Evolutionary conservation across 2,797 vertebrate genomes (phyloP).

Genomic region (Eulemur albifrons): DNA sequence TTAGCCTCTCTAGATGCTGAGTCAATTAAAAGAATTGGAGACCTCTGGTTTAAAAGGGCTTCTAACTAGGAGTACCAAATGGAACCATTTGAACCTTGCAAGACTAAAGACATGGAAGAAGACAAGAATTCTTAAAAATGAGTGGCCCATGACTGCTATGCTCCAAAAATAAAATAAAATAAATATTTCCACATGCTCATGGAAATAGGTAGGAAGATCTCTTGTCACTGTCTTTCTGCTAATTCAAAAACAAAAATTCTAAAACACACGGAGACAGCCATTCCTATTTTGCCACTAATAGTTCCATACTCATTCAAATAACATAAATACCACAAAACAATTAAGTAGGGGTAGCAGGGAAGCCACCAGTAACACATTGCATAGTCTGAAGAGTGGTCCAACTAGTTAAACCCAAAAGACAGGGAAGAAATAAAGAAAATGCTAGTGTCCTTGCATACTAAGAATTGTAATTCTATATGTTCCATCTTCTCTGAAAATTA

Average conservation of each 20-base stretch:
- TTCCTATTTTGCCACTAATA: background rate
- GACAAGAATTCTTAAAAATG: background rate
- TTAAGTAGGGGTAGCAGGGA: background rate
- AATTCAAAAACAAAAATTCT: background rate
- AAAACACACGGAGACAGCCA: background rate
- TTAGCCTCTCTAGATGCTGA: background rate
- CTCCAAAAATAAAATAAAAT: background rate
- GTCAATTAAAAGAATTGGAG: background rate
- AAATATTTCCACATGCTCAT: background rate
- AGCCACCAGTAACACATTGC: background rate
- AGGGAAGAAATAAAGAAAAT: background rate
- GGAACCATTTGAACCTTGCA: background rate
- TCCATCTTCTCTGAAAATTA: background rate
- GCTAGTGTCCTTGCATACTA: background rate
- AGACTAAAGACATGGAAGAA: background rate
- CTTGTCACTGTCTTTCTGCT: background rate
- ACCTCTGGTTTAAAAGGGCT: background rate
- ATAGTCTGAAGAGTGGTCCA: background rate
- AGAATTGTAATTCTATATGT: background rate
- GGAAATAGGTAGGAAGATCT: background rate
- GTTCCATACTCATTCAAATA: background rate
- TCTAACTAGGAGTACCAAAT: background rate
- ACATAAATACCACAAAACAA: background rate
- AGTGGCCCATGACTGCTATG: background rate
- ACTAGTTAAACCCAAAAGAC: background rate